phyloP scores from a whole-genome alignment of 2,797 vertebrate genomes.

The Megaceryle alcyon region DNA sequence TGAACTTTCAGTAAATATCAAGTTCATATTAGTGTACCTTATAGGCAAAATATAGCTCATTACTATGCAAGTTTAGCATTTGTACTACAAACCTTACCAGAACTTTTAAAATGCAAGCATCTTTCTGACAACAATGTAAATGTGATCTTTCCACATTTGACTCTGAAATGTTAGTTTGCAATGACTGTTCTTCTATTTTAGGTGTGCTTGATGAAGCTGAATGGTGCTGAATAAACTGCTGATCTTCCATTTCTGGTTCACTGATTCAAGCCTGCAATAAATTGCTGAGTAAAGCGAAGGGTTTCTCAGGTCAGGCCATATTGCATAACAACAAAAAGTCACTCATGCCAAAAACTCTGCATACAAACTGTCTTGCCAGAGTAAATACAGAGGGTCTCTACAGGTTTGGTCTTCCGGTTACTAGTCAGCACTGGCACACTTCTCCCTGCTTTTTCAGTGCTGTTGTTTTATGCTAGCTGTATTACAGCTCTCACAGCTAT shows the following conservation, averaged over 20 bases:
- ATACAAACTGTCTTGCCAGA: neutral
- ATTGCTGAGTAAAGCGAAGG: slow-evolving; percentile 36
- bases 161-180: neutral
- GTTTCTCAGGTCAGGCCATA: slow-evolving; percentile 6
- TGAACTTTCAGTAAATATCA: neutral
- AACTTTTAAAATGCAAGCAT: neutral
- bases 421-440: neutral
- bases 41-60: neutral
- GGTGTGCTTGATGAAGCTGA: slow-evolving; percentile 52
- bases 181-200: neutral
- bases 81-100: neutral
- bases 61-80: neutral
- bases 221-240: slow-evolving; percentile 38
- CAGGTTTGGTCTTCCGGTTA: neutral
- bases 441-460: neutral
- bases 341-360: neutral
- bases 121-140: neutral
- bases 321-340: slow-evolving; percentile 29
- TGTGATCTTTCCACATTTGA: neutral
- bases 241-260: slow-evolving; percentile 50
- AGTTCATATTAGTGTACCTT: neutral
- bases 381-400: neutral
- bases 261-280: slow-evolving; percentile 4
- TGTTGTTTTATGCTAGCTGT: rapidly evolving
- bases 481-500: neutral